Percentiles rank a stretch among this genome's conserved stretches.
Conservation (phyloP, 2,888 invertebrate species). For the Eudasyphora cyanicolor region DNA sequence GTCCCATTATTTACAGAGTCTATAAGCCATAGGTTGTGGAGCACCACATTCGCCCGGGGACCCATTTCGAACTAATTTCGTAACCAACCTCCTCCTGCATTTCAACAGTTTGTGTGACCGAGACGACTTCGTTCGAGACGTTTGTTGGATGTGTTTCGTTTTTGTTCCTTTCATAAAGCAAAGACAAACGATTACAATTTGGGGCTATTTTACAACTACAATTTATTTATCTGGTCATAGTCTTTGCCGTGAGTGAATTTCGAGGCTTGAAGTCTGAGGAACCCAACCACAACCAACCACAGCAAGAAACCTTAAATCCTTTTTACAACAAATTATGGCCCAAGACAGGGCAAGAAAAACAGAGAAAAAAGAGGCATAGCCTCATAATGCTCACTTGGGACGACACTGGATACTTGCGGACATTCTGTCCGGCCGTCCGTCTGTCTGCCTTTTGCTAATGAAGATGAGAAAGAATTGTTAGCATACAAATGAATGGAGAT, state of each 20-base stretch:
- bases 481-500: constrained; percentile 26
- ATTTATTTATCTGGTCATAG: constrained; percentile 49
- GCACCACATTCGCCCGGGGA: constrained; percentile 41
- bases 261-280: constrained; percentile 23
- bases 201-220: constrained; percentile 48
- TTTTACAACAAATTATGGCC: constrained; percentile 35
- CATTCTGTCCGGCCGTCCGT: constrained; percentile 30
- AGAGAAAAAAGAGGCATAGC: not conserved
- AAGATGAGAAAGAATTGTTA: constrained; percentile 64
- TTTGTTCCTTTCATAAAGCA: not conserved
- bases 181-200: constrained; percentile 54
- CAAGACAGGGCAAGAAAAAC: not conserved
- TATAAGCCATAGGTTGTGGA: constrained; percentile 31
- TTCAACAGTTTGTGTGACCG: too few relatives aligned
- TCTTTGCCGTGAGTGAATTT: not conserved
- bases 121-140: not conserved
- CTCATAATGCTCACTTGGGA: not conserved
- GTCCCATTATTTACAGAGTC: constrained; percentile 20
- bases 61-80: constrained; percentile 49
- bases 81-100: not conserved
- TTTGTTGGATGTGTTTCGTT: not conserved
- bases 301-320: constrained; percentile 41
- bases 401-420: constrained; percentile 7
- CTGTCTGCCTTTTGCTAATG: constrained; percentile 60
- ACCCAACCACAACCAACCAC: not conserved